These are phyloP conservation scores for Pagetopsis macropterus DNA, from an alignment of 2,797 vertebrate species.

Conservation along the genomic window DNA sequence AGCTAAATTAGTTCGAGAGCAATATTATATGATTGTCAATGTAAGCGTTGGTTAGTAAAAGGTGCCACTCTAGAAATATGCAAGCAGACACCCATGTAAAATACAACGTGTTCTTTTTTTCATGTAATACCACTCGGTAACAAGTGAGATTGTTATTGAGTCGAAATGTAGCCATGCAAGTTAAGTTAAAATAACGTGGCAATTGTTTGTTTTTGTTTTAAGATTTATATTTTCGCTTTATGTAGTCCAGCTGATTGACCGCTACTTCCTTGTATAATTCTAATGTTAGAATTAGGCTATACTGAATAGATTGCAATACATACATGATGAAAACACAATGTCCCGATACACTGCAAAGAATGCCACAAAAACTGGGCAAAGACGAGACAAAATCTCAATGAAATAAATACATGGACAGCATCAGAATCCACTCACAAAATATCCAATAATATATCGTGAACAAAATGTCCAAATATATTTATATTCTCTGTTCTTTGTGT, in stretches of 20 bases:
- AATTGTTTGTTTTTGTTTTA: neutral
- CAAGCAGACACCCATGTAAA: constrained; percentile 16
- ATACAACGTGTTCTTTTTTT: constrained; percentile 7
- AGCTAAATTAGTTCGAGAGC: neutral
- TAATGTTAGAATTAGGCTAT: neutral
- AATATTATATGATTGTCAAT: neutral
- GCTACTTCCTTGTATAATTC: neutral
- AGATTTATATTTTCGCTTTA: neutral
- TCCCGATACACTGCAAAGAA: too few relatives aligned
- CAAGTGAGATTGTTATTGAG: neutral
- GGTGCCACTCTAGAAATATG: constrained; percentile 22
- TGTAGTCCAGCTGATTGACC: neutral
- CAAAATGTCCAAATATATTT: too few relatives aligned
- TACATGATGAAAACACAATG: neutral
- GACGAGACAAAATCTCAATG: neutral
- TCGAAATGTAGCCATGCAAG: neutral
- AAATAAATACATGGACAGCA: neutral
- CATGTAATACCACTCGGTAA: neutral
- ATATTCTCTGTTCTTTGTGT: neutral
- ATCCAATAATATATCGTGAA: neutral
- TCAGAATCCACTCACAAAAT: neutral
- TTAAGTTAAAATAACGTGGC: neutral
- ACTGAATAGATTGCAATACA: neutral
- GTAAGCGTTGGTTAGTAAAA: too few relatives aligned
- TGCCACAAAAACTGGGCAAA: neutral